phyloP scores from a whole-genome alignment of 2,113 vertebrate species.

The Phyllostomus discolor region DNA sequence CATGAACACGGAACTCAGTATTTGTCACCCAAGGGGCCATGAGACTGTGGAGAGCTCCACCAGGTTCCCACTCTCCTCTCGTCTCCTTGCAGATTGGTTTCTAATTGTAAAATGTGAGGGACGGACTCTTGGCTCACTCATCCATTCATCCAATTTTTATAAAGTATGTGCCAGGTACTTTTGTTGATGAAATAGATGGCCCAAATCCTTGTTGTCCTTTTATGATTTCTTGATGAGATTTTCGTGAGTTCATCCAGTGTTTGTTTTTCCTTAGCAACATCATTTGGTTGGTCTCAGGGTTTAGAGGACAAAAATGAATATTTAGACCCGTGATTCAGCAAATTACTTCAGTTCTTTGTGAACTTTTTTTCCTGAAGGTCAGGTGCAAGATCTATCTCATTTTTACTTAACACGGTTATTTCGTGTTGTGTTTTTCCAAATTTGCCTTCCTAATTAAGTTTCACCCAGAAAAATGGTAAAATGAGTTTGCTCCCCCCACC shows the following conservation, averaged over 20 bases:
- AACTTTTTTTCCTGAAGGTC: conserved; percentile 20
- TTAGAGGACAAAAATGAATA: conserved; percentile 28
- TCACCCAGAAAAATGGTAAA: conserved; percentile 40
- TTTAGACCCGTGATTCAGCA: conserved; percentile 45
- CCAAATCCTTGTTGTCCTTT: neutral
- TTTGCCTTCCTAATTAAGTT: conserved; percentile 69
- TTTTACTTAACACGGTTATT: conserved; percentile 56
- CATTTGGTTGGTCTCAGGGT: neutral
- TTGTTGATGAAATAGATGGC: neutral
- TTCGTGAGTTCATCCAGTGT: neutral
- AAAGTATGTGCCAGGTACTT: neutral
- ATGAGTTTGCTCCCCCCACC: conserved; percentile 14
- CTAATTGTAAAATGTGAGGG: neutral
- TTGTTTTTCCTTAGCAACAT: neutral
- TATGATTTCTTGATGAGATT: neutral
- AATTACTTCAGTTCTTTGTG: conserved; percentile 31
- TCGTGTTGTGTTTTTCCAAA: conserved; percentile 51
- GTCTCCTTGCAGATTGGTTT: neutral
- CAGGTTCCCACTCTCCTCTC: neutral
- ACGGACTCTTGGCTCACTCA: neutral
- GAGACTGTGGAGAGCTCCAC: neutral
- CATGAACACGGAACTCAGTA: neutral
- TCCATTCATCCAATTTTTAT: neutral
- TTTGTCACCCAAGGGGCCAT: neutral
- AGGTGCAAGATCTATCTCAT: conserved; percentile 20